Conservation (phyloP, 2,797 vertebrate genomes). For the Perodicticus potto region DNA sequence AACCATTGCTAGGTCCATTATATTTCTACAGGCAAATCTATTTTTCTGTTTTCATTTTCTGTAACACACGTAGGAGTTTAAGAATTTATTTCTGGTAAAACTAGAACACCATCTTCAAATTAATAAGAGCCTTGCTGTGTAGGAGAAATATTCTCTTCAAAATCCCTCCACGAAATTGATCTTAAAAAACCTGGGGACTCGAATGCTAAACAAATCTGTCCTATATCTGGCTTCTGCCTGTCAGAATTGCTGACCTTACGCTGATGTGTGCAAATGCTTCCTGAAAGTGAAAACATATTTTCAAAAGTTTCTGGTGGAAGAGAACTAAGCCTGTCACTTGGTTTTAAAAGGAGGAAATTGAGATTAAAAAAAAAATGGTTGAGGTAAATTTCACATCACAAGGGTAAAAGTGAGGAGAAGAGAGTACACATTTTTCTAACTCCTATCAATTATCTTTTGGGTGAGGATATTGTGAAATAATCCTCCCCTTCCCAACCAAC, state of each 20-base stretch:
- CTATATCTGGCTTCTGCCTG: constrained; percentile 55
- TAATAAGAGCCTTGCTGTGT: constrained; percentile 60
- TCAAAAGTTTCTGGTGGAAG: constrained; percentile 74
- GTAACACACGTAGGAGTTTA: constrained; percentile 32
- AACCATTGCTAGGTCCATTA: background rate
- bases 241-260: constrained; percentile 61
- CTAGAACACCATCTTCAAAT: constrained; percentile 48
- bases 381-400: constrained; percentile 81
- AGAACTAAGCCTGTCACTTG: constrained; percentile 69
- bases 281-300: constrained; percentile 65
- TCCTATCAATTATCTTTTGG: constrained; percentile 78
- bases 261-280: constrained; percentile 51
- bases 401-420: constrained; percentile 60
- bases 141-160: constrained; percentile 58
- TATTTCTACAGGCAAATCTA: background rate
- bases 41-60: constrained; percentile 66
- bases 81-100: constrained; percentile 62
- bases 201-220: constrained; percentile 66
- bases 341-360: constrained; percentile 71
- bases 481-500: constrained; percentile 4
- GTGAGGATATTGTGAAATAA: constrained; percentile 79
- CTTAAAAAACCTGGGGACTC: constrained; percentile 76
- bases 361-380: constrained; percentile 81
- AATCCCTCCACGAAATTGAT: constrained; percentile 69
- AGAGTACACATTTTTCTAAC: constrained; percentile 68